Evolutionary conservation across 2,113 vertebrate species (phyloP).

Genomic region (Pionites leucogaster): DNA sequence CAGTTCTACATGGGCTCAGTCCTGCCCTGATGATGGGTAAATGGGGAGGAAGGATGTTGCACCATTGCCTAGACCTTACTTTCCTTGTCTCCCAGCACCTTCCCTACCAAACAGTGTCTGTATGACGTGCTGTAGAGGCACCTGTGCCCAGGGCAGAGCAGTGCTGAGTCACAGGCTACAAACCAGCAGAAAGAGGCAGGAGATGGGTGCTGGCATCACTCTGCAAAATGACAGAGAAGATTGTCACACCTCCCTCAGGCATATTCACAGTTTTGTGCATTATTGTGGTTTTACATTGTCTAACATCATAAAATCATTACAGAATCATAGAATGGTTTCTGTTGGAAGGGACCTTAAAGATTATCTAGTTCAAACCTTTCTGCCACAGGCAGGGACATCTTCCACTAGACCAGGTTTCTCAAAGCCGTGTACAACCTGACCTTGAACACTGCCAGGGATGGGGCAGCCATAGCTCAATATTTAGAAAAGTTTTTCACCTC

Average conservation of each 20-base stretch:
- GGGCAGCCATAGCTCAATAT: not conserved
- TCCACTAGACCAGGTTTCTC: not conserved
- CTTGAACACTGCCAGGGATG: not conserved
- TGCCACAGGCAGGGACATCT: not conserved
- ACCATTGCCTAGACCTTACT: not conserved
- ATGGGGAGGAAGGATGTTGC: too few species aligned
- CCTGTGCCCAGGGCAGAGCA: not conserved
- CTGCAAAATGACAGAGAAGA: not conserved
- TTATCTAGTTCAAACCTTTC: not conserved
- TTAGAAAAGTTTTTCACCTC: not conserved
- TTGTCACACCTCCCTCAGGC: not conserved
- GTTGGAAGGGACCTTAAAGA: not conserved
- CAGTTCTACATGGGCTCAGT: not conserved
- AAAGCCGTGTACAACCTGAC: not conserved
- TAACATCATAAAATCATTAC: not conserved
- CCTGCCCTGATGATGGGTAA: not conserved
- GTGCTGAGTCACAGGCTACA: not conserved
- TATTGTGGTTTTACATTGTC: not conserved
- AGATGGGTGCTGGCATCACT: accelerated
- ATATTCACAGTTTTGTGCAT: not conserved
- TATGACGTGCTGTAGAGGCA: not conserved
- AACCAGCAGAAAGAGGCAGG: not conserved
- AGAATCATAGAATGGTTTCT: not conserved
- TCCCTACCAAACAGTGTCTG: not conserved
- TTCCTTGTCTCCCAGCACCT: too few species aligned